phyloP scores from a whole-genome alignment of 1,140 invertebrate species.

The Aphelenchoides fujianensis region DNA sequence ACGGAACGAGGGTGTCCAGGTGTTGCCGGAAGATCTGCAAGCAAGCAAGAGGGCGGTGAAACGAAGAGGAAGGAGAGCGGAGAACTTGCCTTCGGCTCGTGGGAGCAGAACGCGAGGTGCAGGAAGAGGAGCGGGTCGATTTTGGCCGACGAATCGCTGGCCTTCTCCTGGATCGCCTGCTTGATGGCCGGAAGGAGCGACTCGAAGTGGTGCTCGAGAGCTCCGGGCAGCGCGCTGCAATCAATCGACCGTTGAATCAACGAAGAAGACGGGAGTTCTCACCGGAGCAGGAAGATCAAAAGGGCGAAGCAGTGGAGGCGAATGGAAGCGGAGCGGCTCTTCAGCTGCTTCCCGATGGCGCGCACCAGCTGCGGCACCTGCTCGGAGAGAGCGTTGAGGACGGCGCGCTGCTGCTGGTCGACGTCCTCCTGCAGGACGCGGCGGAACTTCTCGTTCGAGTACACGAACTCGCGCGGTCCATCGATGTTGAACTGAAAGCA shows the following conservation, averaged over 20 bases:
- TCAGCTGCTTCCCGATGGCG: constrained; percentile 82
- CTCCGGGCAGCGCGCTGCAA: constrained; percentile 37
- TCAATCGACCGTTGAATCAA: constrained; percentile 22
- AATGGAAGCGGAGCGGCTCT: constrained; percentile 87
- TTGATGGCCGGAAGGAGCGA: constrained; percentile 31
- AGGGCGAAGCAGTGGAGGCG: constrained; percentile 85
- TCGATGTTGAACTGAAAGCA: constrained; percentile 30
- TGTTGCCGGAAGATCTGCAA: constrained; percentile 73
- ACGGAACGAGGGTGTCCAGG: constrained; percentile 77
- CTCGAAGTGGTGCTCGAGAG: constrained; percentile 37
- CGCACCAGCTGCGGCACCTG: constrained; percentile 77
- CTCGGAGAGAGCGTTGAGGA: constrained; percentile 59
- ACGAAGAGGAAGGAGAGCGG: constrained; percentile 4
- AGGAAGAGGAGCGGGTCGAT: constrained; percentile 92
- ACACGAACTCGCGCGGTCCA: constrained; percentile 9
- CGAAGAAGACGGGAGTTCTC: too few species aligned
- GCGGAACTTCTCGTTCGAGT: constrained; percentile 24
- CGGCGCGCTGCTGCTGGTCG: constrained; percentile 18
- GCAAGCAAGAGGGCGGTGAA: constrained; percentile 4
- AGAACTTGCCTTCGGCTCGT: constrained; percentile 69
- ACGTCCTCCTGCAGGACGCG: constrained; percentile 26
- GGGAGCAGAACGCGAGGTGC: constrained; percentile 78
- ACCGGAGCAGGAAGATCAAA: constrained; percentile 79
- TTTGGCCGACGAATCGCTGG: constrained; percentile 87
- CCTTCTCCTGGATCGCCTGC: constrained; percentile 72